These are phyloP conservation scores for Metopia argyrocephala DNA, from an alignment of 2,888 invertebrate species.

Conservation along the genomic window DNA sequence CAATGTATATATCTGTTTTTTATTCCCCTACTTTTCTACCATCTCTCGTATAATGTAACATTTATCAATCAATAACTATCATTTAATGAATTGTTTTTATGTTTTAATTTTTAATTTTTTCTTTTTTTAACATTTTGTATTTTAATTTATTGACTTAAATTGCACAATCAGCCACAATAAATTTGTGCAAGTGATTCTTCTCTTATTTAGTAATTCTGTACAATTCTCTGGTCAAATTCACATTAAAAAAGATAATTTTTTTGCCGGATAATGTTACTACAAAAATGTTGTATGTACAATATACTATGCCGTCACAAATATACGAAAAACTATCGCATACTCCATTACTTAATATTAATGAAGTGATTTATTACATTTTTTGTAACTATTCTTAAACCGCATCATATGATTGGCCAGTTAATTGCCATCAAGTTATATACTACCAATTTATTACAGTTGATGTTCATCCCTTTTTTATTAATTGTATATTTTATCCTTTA, in stretches of 20 bases:
- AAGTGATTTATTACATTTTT: conserved; percentile 33
- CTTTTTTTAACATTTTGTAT: background rate
- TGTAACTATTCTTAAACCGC: conserved; percentile 1
- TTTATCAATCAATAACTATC: background rate
- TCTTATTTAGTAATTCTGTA: background rate
- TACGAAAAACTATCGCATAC: background rate
- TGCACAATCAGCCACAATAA: background rate
- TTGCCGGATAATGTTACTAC: conserved; percentile 9
- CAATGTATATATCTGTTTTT: too few relatives aligned
- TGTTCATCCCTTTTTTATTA: background rate
- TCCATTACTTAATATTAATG: conserved; percentile 25
- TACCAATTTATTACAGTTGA: conserved; percentile 4
- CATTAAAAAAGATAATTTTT: conserved; percentile 15
- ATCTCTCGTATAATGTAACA: too few relatives aligned
- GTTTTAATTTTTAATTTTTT: conserved; percentile 8
- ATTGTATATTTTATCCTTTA: too few relatives aligned
- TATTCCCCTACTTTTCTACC: too few relatives aligned
- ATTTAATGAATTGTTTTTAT: background rate
- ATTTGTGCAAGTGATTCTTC: background rate
- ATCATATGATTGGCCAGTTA: conserved; percentile 38
- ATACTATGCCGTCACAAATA: background rate
- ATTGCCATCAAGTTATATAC: conserved; percentile 32
- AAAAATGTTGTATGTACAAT: background rate
- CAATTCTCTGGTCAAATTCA: background rate
- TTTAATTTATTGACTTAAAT: conserved; percentile 33